Conservation (phyloP, 2,797 vertebrate species). For the Natrix natrix region DNA sequence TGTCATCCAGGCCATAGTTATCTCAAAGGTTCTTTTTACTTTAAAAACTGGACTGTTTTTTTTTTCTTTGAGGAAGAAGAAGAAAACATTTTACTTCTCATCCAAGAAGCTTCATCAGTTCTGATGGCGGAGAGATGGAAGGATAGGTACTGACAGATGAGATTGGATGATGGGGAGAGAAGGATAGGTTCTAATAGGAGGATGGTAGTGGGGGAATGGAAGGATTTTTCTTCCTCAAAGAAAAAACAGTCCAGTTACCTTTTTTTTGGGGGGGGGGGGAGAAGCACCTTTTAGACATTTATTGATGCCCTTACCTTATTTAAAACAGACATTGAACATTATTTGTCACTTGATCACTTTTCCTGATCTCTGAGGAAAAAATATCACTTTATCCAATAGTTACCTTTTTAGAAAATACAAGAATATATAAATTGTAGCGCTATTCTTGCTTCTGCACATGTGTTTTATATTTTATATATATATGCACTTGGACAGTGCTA, state of each 20-base stretch:
- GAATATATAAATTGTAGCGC: background rate
- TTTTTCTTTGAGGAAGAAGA: too few relatives aligned
- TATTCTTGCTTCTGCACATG: background rate
- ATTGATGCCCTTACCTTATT: background rate
- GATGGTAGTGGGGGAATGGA: too few relatives aligned
- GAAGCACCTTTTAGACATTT: background rate
- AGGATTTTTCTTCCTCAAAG: too few relatives aligned
- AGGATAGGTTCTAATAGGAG: background rate
- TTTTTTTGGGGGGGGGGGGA: too few relatives aligned
- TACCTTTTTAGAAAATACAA: background rate
- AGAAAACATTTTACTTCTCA: too few relatives aligned
- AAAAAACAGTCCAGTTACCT: too few relatives aligned
- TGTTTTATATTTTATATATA: background rate
- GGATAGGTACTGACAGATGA: background rate
- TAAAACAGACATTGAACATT: background rate
- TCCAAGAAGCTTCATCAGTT: background rate
- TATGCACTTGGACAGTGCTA: background rate
- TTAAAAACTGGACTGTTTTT: too few relatives aligned
- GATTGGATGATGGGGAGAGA: background rate
- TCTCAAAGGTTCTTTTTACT: too few relatives aligned
- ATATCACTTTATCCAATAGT: background rate
- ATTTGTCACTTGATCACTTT: background rate
- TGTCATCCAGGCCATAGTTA: too few relatives aligned
- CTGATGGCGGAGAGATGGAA: background rate
- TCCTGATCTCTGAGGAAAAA: background rate